Conservation (phyloP, 2,113 vertebrate genomes). For the Lampris megalopsis region DNA sequence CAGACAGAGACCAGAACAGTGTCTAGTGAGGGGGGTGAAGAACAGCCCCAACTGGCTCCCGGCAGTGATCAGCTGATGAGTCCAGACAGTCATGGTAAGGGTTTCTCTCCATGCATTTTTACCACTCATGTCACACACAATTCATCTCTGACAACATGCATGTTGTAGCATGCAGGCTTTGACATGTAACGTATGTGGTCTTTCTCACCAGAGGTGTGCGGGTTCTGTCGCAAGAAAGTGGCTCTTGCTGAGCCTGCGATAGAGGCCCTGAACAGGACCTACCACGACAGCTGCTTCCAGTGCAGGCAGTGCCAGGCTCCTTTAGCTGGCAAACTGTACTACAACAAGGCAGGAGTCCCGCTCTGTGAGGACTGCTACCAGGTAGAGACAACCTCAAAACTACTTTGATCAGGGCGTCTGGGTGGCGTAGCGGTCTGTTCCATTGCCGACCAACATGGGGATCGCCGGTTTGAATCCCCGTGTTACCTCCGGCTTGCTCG, state of each 20-base stretch:
- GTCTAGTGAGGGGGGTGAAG: constrained; percentile 66
- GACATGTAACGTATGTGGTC: constrained; percentile 42
- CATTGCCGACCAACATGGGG: too few species aligned
- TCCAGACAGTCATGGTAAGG: constrained; percentile 67
- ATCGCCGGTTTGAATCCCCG: too few species aligned
- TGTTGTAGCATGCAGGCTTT: constrained; percentile 6
- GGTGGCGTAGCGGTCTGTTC: too few species aligned
- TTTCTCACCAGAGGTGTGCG: constrained; percentile 86
- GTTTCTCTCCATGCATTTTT: constrained; percentile 22
- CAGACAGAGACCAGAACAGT: constrained; percentile 64
- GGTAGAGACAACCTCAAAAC: constrained; percentile 72
- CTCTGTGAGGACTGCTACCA: constrained; percentile 90
- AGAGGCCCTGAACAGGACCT: constrained; percentile 90
- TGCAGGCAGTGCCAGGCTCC: constrained; percentile 87
- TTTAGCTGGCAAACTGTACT: constrained; percentile 90
- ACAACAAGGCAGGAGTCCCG: constrained; percentile 89
- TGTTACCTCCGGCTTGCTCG: too few species aligned
- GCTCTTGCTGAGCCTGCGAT: constrained; percentile 78
- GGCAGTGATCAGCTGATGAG: constrained; percentile 37
- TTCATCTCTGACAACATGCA: neutral
- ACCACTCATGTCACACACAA: neutral
- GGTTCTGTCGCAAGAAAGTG: constrained; percentile 91
- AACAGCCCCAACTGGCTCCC: constrained; percentile 24
- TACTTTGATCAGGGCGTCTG: neutral
- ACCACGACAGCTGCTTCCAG: constrained; percentile 91